Conservation (phyloP, 2,113 vertebrate species). For the Columba livia region DNA sequence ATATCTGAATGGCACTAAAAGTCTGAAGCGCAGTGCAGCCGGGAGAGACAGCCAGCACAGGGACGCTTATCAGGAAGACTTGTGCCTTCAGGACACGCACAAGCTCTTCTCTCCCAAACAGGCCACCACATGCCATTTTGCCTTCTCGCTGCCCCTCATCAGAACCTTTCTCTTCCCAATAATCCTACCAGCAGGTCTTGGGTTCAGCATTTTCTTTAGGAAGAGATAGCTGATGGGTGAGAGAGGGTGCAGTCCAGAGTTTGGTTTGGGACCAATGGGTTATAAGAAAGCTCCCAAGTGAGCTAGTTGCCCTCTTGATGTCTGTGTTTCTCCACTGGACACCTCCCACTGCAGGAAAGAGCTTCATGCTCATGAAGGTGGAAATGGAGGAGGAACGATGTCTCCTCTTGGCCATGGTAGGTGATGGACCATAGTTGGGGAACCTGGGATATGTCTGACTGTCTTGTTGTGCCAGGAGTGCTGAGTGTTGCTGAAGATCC, state of each 20-base stretch:
- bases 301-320: neutral
- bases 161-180: neutral
- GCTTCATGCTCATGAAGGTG: neutral
- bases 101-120: neutral
- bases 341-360: neutral
- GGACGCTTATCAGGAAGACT: neutral
- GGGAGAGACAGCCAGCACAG: neutral
- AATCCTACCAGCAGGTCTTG: neutral
- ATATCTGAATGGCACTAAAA: neutral
- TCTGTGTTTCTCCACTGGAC: neutral
- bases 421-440: neutral
- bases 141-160: fast-evolving
- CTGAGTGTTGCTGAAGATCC: neutral
- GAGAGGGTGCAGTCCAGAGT: neutral
- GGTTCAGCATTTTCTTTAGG: neutral
- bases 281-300: neutral
- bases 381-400: neutral
- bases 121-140: fast-evolving
- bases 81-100: neutral
- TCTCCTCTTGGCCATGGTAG: neutral
- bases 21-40: neutral
- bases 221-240: neutral
- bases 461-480: neutral
- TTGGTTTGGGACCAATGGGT: neutral
- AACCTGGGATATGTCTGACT: neutral